Base-by-base conservation (phyloP, 1,140 invertebrate genomes). In the Drosophila neocordata region DNA sequence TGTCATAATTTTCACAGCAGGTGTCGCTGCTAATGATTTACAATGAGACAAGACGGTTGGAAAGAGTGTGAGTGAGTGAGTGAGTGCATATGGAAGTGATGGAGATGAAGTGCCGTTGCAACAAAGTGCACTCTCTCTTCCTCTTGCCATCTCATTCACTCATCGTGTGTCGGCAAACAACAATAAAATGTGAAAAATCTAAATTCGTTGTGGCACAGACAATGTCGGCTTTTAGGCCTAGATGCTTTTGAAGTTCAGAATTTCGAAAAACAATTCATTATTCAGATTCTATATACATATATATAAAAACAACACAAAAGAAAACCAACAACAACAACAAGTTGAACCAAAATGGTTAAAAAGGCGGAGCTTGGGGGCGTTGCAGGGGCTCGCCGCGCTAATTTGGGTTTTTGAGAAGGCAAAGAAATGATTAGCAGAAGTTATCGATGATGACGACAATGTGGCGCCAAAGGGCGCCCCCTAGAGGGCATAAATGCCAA, bases 1-100 rank as follows among this genome's bases (percentile, higher is more conserved):
- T 90, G 84, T 90, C 89, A 90, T 90, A 90, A 90, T 90, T 90
- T 90, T 90, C 89, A 89, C 89, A 90, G 89, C 89, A 90, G 89
- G 89, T 90, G 89, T 82, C 79, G 74, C 63, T 68, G 73, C 72
- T 90, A 90, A 90, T 90, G 89, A 89, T 85, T 83, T 89, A 80
- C 79, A 87, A 56, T 77, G 59, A 63, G 65, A 18, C 57, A 48
- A 48, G 18, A 48, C 38, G 44, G 1, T 20, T 20, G 31, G 31
- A 65, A 37, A 34, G 37, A 20, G 41, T 13, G 13, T 35, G 55
- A 69, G 34, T 51, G 7, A 2, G 15, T 11, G 44, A 31, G 11
- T 52, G 13, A 31, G 27, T 31, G 27, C 27, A 31, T 31, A 31
- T 31, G 27, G 27, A 31, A 31, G 6, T 31, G 27, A 31, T 31